Percentiles rank a stretch among this genome's conserved stretches.
Conservation (phyloP, 2,797 vertebrate species). For the Myripristis murdjan region DNA sequence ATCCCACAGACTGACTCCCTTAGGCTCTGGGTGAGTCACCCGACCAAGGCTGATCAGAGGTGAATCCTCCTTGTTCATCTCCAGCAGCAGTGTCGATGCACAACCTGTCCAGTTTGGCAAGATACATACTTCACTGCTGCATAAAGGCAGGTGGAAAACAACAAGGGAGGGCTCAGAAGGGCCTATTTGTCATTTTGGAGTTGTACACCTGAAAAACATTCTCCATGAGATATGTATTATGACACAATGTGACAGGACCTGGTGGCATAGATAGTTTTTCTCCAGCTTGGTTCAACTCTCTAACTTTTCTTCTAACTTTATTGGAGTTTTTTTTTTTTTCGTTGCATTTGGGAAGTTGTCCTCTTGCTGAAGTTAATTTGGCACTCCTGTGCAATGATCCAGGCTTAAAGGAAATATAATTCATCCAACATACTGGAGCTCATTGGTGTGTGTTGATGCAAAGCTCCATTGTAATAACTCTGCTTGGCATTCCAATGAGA, state of each 20-base stretch:
- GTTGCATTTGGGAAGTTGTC: too few relatives aligned
- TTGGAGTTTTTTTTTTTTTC: too few relatives aligned
- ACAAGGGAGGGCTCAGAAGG: neutral
- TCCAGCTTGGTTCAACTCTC: too few relatives aligned
- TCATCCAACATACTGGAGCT: neutral
- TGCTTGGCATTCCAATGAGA: slow-evolving; percentile 3
- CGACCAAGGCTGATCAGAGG: slow-evolving; percentile 28
- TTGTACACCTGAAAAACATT: too few relatives aligned
- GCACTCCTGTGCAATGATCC: slow-evolving; percentile 23
- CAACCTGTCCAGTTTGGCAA: neutral
- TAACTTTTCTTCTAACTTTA: too few relatives aligned
- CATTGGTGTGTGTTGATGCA: slow-evolving; percentile 22
- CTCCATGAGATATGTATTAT: too few relatives aligned
- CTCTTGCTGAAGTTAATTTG: neutral
- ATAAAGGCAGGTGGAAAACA: neutral
- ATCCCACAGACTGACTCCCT: slow-evolving; percentile 57
- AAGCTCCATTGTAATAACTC: slow-evolving; percentile 26
- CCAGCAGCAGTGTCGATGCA: neutral
- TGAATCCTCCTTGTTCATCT: neutral
- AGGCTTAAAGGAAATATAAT: slow-evolving; percentile 17
- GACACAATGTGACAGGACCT: too few relatives aligned
- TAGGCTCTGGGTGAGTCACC: slow-evolving; percentile 51
- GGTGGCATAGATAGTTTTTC: too few relatives aligned
- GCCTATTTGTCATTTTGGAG: neutral
- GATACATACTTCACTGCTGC: neutral